Conservation (phyloP, 2,113 vertebrate species). For the Microcebus murinus region DNA sequence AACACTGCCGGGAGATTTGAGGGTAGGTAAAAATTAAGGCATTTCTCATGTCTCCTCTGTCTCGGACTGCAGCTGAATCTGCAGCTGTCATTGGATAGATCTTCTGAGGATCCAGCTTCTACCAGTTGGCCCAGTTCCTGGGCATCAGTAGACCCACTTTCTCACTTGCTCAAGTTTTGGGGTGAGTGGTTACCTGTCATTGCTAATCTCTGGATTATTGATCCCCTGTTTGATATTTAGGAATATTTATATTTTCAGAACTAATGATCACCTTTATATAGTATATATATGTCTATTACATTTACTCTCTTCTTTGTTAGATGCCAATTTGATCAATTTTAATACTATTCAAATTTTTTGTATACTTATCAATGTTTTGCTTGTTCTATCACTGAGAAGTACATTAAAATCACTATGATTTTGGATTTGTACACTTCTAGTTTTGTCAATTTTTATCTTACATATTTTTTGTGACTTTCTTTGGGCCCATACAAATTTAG, state of each 20-base stretch:
- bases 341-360: conserved; percentile 1
- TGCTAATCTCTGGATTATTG: background rate
- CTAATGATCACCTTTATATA: background rate
- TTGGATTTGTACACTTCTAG: background rate
- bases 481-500: background rate
- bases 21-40: background rate
- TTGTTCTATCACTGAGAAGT: background rate
- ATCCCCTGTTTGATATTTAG: background rate
- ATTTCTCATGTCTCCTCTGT: background rate
- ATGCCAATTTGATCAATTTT: background rate
- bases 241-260: background rate
- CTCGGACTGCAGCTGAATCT: background rate
- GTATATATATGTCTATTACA: background rate
- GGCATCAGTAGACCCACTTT: background rate
- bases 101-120: background rate
- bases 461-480: background rate
- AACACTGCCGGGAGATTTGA: background rate
- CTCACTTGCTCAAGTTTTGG: background rate
- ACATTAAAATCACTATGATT: background rate
- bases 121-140: background rate
- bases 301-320: background rate
- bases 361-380: background rate
- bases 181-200: background rate
- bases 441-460: background rate
- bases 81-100: background rate